Evolutionary conservation across 92 coral and sea anemone species (phyloP).

Genomic region (Zoanthus solanderi): DNA sequence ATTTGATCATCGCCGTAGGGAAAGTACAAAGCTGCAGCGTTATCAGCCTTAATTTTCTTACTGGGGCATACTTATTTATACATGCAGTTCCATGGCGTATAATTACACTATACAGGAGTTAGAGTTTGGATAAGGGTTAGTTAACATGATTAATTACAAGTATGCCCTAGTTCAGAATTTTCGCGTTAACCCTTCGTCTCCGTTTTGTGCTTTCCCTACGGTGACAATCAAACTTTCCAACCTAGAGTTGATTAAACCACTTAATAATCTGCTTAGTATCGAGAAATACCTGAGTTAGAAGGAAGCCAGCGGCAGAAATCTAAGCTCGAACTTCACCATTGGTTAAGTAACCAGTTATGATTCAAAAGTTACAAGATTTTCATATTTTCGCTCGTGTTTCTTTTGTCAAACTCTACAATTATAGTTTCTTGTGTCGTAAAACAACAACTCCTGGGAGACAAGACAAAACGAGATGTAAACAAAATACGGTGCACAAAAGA

Average conservation of each 20-base stretch:
- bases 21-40: too few relatives aligned
- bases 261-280: background rate
- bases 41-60: too few relatives aligned
- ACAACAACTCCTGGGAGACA: background rate
- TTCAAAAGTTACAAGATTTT: background rate
- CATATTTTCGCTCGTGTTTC: background rate
- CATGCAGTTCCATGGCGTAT: too few relatives aligned
- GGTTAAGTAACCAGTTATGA: background rate
- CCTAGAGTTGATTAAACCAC: background rate
- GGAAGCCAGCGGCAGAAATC: background rate
- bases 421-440: background rate
- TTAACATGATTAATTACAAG: too few relatives aligned
- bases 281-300: background rate
- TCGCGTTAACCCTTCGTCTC: background rate
- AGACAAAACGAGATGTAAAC: background rate
- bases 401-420: background rate
- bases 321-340: background rate
- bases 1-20: too few relatives aligned
- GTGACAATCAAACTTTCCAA: too few relatives aligned
- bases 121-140: too few relatives aligned
- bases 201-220: background rate
- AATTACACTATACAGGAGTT: too few relatives aligned
- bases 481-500: background rate
- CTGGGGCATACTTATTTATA: too few relatives aligned
- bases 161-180: too few relatives aligned